Base-by-base conservation (phyloP, 2,797 vertebrate genomes). In the Enteromius paludinosus region DNA sequence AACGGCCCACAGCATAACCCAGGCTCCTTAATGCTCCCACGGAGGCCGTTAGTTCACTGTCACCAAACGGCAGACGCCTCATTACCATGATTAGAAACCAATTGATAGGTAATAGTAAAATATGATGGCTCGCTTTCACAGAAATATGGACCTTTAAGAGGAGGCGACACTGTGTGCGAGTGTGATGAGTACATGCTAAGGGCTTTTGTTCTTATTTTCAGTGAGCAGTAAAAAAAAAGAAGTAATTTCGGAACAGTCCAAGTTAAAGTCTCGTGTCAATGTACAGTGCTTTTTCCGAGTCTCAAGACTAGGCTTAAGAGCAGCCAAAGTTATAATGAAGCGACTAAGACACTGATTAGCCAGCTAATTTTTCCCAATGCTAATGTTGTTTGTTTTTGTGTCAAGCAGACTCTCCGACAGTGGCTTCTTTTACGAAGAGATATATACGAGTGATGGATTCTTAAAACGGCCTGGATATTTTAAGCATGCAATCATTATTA, bases 71-170 rank as follows among this genome's bases (percentile, higher is more conserved):
- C 94, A 91, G 91, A 92, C 92, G 93, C 93, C 94, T 95, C 93
- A 93, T 95, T 95, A 95, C 92, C 89, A 92, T 93, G 92, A 95
- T 95, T 95, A 95, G 93, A 95, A 94, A 95, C 94, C 95, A 94
- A 95, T 95, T 95, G 95, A 96, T 95, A 95, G 94, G 93, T 95
- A 95, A 95, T 94, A 95, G 94, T 96, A 94, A 95, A 95, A 94
- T 94, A 95, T 94, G 95, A 95, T 93, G 88, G 90, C 92, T 87
- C 89, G 87, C 92, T 93, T 92, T 93, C 86, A 91, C 90, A 87
- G 91, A 93, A 94, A 94, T 92, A 93, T 93, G 92, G 91, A 93
- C 90, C 92, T 84, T 91, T 90, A 92, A 89, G 85, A 87, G 89
- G 89, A 78, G 82, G 86, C 82, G 77, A 35, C 23, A 66, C 72